Percentiles rank a stretch among this genome's conserved stretches.
Evolutionary conservation across 2,113 vertebrate genomes (phyloP).

Genomic region (Thomomys bottae): DNA sequence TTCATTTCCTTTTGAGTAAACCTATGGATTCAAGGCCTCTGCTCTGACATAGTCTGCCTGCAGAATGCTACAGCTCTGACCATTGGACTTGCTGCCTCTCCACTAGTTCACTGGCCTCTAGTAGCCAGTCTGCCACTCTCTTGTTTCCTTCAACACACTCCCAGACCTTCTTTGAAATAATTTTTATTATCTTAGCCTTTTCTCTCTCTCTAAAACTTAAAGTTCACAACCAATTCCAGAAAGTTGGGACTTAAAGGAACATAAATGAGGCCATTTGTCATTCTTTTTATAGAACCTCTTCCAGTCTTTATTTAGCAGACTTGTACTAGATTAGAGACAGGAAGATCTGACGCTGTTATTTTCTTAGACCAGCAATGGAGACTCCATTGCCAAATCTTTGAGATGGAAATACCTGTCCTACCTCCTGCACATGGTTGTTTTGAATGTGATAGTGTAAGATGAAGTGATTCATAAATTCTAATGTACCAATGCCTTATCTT

Average conservation of each 20-base stretch:
- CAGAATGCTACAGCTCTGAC: neutral
- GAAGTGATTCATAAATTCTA: constrained; percentile 5
- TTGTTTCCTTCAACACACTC: neutral
- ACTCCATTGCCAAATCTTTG: neutral
- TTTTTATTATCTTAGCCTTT: neutral
- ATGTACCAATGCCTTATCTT: neutral
- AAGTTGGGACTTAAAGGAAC: neutral
- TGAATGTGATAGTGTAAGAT: neutral
- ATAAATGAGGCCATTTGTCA: neutral
- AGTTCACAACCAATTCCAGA: neutral
- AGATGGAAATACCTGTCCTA: neutral
- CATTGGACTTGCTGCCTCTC: no score
- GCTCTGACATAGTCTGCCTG: neutral
- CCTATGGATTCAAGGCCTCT: neutral
- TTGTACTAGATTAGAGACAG: neutral
- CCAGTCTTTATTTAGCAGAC: neutral
- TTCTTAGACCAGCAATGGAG: neutral
- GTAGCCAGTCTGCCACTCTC: neutral
- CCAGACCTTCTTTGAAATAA: neutral
- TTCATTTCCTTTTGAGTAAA: constrained; percentile 21
- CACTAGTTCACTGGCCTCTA: neutral
- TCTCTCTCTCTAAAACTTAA: neutral
- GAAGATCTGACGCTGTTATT: neutral
- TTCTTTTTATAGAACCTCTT: neutral
- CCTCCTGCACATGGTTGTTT: neutral